Percentiles rank a stretch among this genome's conserved stretches.
Conservation (phyloP, 2,113 vertebrate genomes). For the Antennarius striatus region DNA sequence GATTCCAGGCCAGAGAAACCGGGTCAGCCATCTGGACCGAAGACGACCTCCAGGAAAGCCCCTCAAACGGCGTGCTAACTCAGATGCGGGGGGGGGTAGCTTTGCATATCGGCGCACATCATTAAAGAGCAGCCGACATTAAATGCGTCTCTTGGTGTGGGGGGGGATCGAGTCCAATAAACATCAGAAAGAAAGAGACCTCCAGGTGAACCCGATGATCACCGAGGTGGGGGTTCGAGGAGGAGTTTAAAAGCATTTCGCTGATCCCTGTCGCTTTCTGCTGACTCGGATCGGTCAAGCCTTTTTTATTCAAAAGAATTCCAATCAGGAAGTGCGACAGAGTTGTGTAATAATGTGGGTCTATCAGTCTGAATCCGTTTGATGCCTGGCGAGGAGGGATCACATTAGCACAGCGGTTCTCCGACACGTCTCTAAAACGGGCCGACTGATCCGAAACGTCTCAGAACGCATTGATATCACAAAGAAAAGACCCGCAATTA, state of each 20-base stretch:
- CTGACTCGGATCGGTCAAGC: not conserved
- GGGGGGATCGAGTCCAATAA: constrained; percentile 41
- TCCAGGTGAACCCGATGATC: constrained; percentile 50
- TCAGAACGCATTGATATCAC: too few relatives aligned
- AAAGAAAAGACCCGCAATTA: too few relatives aligned
- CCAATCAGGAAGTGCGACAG: constrained; percentile 2
- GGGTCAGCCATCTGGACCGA: constrained; percentile 58
- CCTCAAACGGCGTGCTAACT: constrained; percentile 64
- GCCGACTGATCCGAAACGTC: too few relatives aligned
- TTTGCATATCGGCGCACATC: constrained; percentile 39
- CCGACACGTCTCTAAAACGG: too few relatives aligned
- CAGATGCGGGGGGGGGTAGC: not conserved
- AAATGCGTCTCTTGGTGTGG: constrained; percentile 13
- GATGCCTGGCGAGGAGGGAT: not conserved
- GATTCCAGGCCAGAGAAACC: constrained; percentile 41
- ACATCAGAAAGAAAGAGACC: constrained; percentile 47
- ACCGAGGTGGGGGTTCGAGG: not conserved
- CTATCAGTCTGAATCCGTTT: not conserved
- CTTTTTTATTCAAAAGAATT: constrained; percentile 37
- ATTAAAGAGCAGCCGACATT: constrained; percentile 22
- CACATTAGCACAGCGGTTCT: not conserved
- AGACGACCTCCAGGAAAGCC: constrained; percentile 59
- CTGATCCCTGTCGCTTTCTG: constrained; percentile 9
- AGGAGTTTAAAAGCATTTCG: constrained; percentile 8
- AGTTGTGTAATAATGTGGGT: not conserved